Evolutionary conservation across 2,113 vertebrate species (phyloP).

Genomic region (Pygoscelis adeliae): DNA sequence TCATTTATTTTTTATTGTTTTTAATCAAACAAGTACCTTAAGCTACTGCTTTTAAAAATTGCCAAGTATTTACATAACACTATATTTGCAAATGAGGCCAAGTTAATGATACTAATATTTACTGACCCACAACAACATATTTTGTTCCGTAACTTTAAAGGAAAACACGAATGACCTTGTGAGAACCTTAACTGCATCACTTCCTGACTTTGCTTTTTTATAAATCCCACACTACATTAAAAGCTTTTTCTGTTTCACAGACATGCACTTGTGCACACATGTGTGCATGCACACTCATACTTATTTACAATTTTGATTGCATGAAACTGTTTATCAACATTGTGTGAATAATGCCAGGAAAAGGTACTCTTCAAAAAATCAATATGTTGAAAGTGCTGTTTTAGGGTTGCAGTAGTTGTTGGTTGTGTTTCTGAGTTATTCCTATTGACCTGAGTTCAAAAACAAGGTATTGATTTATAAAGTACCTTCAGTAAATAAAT

Average conservation of each 20-base stretch:
- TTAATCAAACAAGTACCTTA: not conserved
- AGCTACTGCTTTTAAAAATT: not conserved
- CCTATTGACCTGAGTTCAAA: constrained; percentile 79
- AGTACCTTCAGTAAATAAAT: constrained; percentile 79
- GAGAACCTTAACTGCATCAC: not conserved
- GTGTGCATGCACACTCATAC: not conserved
- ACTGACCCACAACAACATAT: not conserved
- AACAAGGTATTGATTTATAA: constrained; percentile 80
- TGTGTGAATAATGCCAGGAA: constrained; percentile 77
- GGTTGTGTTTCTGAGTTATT: constrained; percentile 78
- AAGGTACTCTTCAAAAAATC: constrained; percentile 75
- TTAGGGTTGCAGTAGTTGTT: constrained; percentile 73
- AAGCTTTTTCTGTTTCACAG: not conserved
- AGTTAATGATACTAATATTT: not conserved
- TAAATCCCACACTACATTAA: not conserved
- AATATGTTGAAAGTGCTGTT: constrained; percentile 73
- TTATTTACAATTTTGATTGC: constrained; percentile 61
- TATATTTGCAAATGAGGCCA: not conserved
- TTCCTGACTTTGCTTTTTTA: not conserved
- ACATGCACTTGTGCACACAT: not conserved
- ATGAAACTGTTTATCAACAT: constrained; percentile 59
- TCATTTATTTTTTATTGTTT: not conserved
- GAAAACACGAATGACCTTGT: not conserved
- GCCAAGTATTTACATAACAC: not conserved
- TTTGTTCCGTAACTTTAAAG: not conserved